These are phyloP conservation scores for Albula glossodonta DNA, from an alignment of 2,113 vertebrate genomes.

Conservation along the genomic window DNA sequence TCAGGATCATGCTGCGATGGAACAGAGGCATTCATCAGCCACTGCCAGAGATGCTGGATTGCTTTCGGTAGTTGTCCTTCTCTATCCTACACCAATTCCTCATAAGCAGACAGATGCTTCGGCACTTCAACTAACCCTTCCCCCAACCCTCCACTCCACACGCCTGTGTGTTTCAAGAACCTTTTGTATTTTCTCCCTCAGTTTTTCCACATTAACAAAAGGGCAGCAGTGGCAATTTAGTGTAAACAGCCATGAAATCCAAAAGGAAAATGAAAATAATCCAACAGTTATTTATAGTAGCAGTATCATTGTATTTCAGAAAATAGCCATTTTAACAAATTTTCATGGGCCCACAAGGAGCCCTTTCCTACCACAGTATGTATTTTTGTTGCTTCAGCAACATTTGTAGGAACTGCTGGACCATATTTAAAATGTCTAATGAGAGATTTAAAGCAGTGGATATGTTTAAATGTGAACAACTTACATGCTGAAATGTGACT, in stretches of 20 bases:
- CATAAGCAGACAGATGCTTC: not conserved
- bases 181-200: not conserved
- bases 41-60: not conserved
- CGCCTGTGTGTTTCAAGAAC: not conserved
- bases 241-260: too few species aligned
- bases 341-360: not conserved
- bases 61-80: not conserved
- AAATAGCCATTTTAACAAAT: not conserved
- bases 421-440: not conserved
- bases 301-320: not conserved
- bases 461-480: not conserved
- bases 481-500: not conserved
- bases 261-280: not conserved
- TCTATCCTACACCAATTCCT: not conserved
- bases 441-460: too few species aligned
- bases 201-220: not conserved
- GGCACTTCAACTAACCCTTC: not conserved
- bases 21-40: not conserved
- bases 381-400: not conserved
- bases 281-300: not conserved
- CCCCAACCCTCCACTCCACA: too few species aligned
- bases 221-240: not conserved
- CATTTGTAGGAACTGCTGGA: not conserved
- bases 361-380: not conserved
- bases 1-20: not conserved